A percentile compares a stretch with the other conserved stretches of the same genome.
phyloP scores from a whole-genome alignment of 1,140 invertebrate genomes.

The Teleopsis dalmanni region DNA sequence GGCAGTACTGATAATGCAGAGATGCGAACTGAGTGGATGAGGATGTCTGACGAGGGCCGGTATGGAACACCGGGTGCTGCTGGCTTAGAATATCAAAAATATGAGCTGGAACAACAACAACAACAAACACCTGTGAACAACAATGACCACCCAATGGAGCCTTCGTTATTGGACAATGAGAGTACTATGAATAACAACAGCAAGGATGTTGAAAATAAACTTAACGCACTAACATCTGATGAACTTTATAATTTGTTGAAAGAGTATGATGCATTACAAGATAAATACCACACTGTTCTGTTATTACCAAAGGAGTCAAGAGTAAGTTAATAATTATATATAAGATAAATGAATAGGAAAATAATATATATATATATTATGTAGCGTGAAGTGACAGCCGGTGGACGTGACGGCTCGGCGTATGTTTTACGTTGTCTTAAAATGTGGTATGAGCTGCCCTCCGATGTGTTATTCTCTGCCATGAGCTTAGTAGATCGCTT shows the following conservation, averaged over 20 bases:
- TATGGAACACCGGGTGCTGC: slow-evolving; percentile 46
- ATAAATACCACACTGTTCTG: slow-evolving; percentile 61
- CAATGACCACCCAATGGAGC: slow-evolving; percentile 17
- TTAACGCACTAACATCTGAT: slow-evolving; percentile 33
- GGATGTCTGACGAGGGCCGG: slow-evolving; percentile 43
- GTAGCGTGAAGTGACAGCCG: slow-evolving; percentile 60
- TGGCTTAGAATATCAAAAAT: slow-evolving; percentile 44
- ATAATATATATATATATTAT: background rate
- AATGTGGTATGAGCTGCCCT: slow-evolving; percentile 72
- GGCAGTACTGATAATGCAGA: slow-evolving; percentile 21
- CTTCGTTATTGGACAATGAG: slow-evolving; percentile 20
- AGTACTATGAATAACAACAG: slow-evolving; percentile 10
- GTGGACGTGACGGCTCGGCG: slow-evolving; percentile 65
- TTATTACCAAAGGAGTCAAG: slow-evolving; percentile 52
- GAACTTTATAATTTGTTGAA: slow-evolving; percentile 54
- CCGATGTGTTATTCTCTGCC: slow-evolving; percentile 67
- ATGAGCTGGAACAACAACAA: slow-evolving; percentile 29
- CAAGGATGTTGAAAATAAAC: slow-evolving; percentile 23
- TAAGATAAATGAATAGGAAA: background rate
- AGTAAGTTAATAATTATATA: slow-evolving; percentile 32
- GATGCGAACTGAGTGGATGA: slow-evolving; percentile 44
- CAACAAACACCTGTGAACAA: slow-evolving; percentile 9
- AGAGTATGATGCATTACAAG: slow-evolving; percentile 59
- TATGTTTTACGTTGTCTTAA: slow-evolving; percentile 72
- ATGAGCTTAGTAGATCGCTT: slow-evolving; percentile 72